phyloP scores from a whole-genome alignment of 2,113 vertebrate genomes.

The Heloderma charlesbogerti region DNA sequence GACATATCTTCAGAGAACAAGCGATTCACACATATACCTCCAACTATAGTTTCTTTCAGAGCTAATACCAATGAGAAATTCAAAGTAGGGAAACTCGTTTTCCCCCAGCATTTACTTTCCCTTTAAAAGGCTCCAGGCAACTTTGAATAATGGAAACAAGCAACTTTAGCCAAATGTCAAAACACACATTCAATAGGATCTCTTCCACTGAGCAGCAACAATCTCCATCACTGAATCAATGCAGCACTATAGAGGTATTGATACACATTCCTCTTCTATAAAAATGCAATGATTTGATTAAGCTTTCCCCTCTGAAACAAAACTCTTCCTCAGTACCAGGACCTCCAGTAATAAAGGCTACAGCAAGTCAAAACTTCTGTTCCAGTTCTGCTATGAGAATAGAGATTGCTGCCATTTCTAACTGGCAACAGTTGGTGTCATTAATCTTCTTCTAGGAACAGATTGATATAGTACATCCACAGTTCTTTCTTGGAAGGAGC shows the following conservation, averaged over 20 bases:
- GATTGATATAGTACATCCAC: conserved; percentile 21
- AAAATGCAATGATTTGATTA: background rate
- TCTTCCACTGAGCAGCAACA: background rate
- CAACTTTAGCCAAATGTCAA: background rate
- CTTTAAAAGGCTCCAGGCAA: background rate
- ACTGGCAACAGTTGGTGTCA: background rate
- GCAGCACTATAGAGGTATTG: background rate
- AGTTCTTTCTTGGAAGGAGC: conserved; percentile 55
- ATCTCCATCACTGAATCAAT: background rate
- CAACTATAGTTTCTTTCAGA: background rate
- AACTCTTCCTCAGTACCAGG: background rate
- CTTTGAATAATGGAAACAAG: background rate
- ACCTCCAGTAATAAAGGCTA: background rate
- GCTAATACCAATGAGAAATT: background rate
- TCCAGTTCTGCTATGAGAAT: background rate
- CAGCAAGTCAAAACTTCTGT: background rate
- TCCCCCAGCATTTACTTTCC: background rate
- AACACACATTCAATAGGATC: background rate
- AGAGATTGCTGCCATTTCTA: background rate
- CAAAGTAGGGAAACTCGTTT: too few species aligned
- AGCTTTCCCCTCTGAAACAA: background rate
- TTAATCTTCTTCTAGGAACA: conserved; percentile 36
- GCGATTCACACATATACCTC: background rate
- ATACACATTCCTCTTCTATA: too few species aligned
- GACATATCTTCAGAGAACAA: background rate